Conservation (phyloP, 2,888 invertebrate genomes). For the Hemicrepidius hirtus region DNA sequence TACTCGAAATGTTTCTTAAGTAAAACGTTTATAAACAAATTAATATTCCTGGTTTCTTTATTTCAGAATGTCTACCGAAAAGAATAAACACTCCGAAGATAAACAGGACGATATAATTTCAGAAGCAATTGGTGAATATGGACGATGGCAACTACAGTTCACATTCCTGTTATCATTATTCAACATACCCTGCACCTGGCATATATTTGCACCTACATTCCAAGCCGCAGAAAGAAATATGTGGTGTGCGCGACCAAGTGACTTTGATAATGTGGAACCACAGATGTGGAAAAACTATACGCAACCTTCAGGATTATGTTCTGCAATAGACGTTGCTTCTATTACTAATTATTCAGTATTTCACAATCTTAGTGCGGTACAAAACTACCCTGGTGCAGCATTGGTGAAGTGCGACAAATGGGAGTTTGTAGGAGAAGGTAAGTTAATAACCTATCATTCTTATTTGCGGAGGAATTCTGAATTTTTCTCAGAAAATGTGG, state of each 20-base stretch:
- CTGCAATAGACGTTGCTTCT: slow-evolving; percentile 74
- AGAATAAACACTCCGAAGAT: slow-evolving; percentile 35
- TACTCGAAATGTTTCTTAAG: no score
- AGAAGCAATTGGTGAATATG: slow-evolving; percentile 82
- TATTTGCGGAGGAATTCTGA: no score
- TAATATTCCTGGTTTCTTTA: no score
- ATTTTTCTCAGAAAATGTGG: no score
- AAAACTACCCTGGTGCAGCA: slow-evolving; percentile 50
- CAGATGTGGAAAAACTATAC: slow-evolving; percentile 81
- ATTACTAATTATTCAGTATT: slow-evolving; percentile 62
- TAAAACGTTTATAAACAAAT: no score
- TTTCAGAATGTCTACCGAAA: slow-evolving; percentile 51
- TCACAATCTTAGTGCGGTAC: slow-evolving; percentile 59
- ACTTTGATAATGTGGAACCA: slow-evolving; percentile 74
- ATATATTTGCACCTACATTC: slow-evolving; percentile 85
- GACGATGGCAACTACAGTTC: slow-evolving; percentile 84
- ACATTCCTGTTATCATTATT: slow-evolving; percentile 84
- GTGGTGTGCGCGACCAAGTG: slow-evolving; percentile 81
- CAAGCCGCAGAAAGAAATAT: slow-evolving; percentile 80
- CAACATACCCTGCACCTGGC: slow-evolving; percentile 88
- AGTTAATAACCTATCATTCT: no score
- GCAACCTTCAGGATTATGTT: slow-evolving; percentile 77
- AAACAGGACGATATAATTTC: slow-evolving; percentile 78
- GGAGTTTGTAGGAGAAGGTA: slow-evolving; percentile 69
- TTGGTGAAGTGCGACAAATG: slow-evolving; percentile 64